Base-by-base conservation (phyloP, 1,140 invertebrate genomes). In the Neotoxoptera formosana region DNA sequence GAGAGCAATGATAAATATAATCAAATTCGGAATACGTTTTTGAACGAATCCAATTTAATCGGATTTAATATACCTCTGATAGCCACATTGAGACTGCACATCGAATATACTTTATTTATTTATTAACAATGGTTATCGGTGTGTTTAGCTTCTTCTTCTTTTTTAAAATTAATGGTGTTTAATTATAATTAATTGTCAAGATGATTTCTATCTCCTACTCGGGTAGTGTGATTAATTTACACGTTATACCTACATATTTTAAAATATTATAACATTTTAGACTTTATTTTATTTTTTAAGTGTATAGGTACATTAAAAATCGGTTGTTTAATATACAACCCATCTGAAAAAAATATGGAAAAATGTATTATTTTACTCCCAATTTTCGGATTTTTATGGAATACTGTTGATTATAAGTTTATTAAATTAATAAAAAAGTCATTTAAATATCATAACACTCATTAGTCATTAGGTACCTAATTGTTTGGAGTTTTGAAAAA, bases 11-110 rank as follows among this genome's bases (percentile, higher is more conserved):
- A n/a, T 76, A 76, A 76, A 76, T 76, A 76, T 76, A 76, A 76
- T 76, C n/a, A 76, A 76, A 67, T 67, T 67, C 60, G 60, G 30
- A 76, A n/a, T 76, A 76, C 60, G 30, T 76, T 76, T 76, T n/a
- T 76, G 30, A 76, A n/a, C n/a, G 60, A 34, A 76, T 76, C n/a
- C 14, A 76, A n/a, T 76, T 76, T 76, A 76, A 76, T 76, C 30
- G 60, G n/a, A 76, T 76, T 76, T n/a, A 76, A 76, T n/a, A 76
- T 17, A 76, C 60, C 14, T 76, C 14, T 4, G 11, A n/a, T 76
- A n/a, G 30, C 21, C 6, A n/a, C n/a, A n/a, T 76, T n/a, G 60
- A 76, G 60, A 34, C 4, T 34, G 60, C 6, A n/a, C 17, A 76
- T 76, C 60, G 14, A 34, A 20, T 76, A 6, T 76, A 76, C n/a